phyloP scores from a whole-genome alignment of 2,888 invertebrate species.

The Tigriopus californicus region DNA sequence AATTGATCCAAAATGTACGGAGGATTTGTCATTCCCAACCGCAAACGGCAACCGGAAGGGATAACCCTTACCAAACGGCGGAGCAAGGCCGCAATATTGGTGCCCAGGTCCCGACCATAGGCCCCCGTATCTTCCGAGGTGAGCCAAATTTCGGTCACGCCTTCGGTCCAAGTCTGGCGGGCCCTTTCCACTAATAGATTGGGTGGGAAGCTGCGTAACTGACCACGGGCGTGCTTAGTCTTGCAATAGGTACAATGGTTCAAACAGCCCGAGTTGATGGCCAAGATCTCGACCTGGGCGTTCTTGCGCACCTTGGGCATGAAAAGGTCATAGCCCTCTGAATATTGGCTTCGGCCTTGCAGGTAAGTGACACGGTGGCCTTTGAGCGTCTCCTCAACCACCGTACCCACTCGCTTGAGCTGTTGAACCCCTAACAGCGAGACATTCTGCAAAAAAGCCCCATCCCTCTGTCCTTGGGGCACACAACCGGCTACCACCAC shows the following conservation, averaged over 20 bases:
- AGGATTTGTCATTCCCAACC: slow-evolving; percentile 92
- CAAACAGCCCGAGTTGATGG: slow-evolving; percentile 86
- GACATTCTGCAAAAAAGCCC: slow-evolving; percentile 43
- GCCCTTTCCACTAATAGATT: slow-evolving; percentile 76
- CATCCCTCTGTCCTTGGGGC: slow-evolving; percentile 19
- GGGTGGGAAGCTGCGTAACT: slow-evolving; percentile 70
- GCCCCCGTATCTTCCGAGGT: slow-evolving; percentile 97
- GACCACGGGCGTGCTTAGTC: slow-evolving; percentile 90
- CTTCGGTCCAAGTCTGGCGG: slow-evolving; percentile 65
- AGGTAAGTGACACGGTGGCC: slow-evolving; percentile 53
- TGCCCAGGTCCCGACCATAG: slow-evolving; percentile 84
- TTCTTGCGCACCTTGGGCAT: slow-evolving; percentile 90
- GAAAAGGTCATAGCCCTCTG: slow-evolving; percentile 65
- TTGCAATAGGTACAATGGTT: slow-evolving; percentile 99
- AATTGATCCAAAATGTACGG: slow-evolving; percentile 92
- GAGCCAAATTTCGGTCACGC: slow-evolving; percentile 89
- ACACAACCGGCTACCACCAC: slow-evolving; percentile 91
- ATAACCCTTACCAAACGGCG: slow-evolving; percentile 54
- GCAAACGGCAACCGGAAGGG: slow-evolving; percentile 33
- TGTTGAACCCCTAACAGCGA: slow-evolving; percentile 96
- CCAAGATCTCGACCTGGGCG: slow-evolving; percentile 87
- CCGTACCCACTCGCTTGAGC: slow-evolving; percentile 89
- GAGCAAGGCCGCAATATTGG: slow-evolving; percentile 64
- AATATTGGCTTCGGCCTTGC: slow-evolving; percentile 48
- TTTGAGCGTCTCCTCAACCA: slow-evolving; percentile 92